A percentile compares a stretch with the other conserved stretches of the same genome.
Conservation (phyloP, 1,140 invertebrate genomes). For the Cyrtorhinus lividipennis region DNA sequence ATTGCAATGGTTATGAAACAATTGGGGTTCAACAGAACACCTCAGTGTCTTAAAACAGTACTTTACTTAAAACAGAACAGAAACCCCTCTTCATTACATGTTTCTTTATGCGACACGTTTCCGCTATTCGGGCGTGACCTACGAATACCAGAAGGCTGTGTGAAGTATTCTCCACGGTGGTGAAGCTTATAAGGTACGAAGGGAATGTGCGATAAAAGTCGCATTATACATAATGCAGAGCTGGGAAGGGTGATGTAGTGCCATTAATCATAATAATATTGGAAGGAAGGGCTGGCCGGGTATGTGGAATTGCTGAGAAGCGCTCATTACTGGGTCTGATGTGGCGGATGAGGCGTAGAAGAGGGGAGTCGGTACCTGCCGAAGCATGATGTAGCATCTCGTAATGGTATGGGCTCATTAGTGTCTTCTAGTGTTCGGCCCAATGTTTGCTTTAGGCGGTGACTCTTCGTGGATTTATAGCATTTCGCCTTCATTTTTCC, state of each 20-base stretch:
- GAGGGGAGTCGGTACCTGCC: constrained; percentile 1
- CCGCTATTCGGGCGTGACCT: too few relatives aligned
- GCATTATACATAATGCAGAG: constrained; percentile 4
- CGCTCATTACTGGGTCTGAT: background rate
- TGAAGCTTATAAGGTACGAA: too few relatives aligned
- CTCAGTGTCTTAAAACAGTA: too few relatives aligned
- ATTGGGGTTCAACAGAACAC: too few relatives aligned
- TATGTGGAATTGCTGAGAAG: background rate
- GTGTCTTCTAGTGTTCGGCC: constrained; percentile 9
- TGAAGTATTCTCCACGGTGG: too few relatives aligned
- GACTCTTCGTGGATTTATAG: background rate
- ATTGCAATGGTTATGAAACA: too few relatives aligned
- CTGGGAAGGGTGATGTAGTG: constrained; percentile 1
- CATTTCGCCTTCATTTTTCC: background rate
- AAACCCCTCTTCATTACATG: too few relatives aligned
- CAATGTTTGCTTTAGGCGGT: constrained; percentile 10
- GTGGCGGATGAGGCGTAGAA: background rate
- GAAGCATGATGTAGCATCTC: constrained; percentile 6
- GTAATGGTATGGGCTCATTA: constrained; percentile 13
- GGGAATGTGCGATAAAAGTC: constrained; percentile 9
- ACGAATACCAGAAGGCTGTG: too few relatives aligned
- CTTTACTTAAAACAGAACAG: too few relatives aligned
- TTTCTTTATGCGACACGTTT: too few relatives aligned
- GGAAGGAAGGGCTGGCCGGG: background rate
- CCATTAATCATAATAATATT: constrained; percentile 8